Percentiles rank a stretch among this genome's conserved stretches.
Conservation (phyloP, 2,888 invertebrate genomes). For the Eupelmus urozonus region DNA sequence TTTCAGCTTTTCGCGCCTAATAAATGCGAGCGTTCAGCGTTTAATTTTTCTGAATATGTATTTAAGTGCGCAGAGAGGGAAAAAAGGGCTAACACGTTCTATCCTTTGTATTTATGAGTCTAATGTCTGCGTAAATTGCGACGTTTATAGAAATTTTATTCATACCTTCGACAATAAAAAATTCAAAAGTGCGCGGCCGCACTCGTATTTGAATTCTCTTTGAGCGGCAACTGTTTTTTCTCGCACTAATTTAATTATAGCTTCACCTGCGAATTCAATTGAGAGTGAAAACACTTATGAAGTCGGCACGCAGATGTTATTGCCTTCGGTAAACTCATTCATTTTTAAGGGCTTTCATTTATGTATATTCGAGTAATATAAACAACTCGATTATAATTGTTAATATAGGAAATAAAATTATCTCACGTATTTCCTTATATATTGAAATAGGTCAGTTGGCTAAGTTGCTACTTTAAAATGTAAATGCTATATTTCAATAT, state of each 20-base stretch:
- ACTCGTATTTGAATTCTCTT: conserved; percentile 37
- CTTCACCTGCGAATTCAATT: conserved; percentile 49
- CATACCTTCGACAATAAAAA: background rate
- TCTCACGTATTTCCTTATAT: background rate
- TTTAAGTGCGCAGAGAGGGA: background rate
- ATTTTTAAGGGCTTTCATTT: conserved; percentile 36
- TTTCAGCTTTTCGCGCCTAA: background rate
- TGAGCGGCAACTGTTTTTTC: conserved; percentile 45
- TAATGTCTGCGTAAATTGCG: background rate
- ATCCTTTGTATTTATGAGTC: background rate
- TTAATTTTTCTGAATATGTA: background rate
- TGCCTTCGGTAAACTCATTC: conserved; percentile 18
- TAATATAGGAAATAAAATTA: conserved; percentile 24
- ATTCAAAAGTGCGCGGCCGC: background rate
- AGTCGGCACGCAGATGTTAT: conserved; percentile 37
- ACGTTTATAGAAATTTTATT: conserved; percentile 11
- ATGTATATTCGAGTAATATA: conserved; percentile 6
- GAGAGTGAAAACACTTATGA: conserved; percentile 49
- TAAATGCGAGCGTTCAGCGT: background rate
- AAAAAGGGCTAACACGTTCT: background rate
- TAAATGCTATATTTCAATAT: background rate
- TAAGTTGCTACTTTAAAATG: conserved; percentile 7
- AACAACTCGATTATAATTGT: conserved; percentile 36
- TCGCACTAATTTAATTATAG: conserved; percentile 53
- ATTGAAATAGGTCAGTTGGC: conserved; percentile 7